A percentile compares a stretch with the other conserved stretches of the same genome.
These are phyloP conservation scores for Druon quercuslanigerum DNA, from an alignment of 1,140 invertebrate genomes.

Conservation along the genomic window DNA sequence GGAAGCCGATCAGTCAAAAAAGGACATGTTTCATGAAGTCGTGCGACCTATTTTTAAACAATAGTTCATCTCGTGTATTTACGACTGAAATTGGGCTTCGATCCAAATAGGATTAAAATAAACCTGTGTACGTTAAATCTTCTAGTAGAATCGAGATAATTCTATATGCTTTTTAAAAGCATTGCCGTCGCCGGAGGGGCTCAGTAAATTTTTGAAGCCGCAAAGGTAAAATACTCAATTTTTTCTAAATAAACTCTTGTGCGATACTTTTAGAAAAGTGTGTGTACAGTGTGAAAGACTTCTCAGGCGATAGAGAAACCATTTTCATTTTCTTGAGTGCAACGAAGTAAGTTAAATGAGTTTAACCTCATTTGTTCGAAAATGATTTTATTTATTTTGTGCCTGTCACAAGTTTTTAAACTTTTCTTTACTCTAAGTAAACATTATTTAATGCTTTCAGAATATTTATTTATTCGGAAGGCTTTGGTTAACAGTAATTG, in stretches of 20 bases:
- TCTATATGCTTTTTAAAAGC: slow-evolving; percentile 49
- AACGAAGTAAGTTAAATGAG: neutral
- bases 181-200: neutral
- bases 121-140: slow-evolving; percentile 34
- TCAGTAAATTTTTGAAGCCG: slow-evolving; percentile 37
- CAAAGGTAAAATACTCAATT: neutral
- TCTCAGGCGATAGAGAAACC: neutral
- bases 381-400: neutral
- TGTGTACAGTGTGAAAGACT: neutral
- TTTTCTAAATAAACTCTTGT: neutral
- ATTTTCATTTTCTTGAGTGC: neutral
- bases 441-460: too few species aligned
- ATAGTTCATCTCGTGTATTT: neutral
- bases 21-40: neutral
- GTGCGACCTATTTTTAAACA: slow-evolving; percentile 40
- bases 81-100: slow-evolving; percentile 36
- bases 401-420: neutral
- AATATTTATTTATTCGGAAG: too few species aligned
- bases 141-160: slow-evolving; percentile 49
- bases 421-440: neutral
- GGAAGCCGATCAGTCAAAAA: too few species aligned
- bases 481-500: too few species aligned
- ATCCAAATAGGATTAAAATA: slow-evolving; percentile 52
- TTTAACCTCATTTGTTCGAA: too few species aligned
- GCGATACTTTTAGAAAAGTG: neutral